Evolutionary conservation across 92 coral and sea anemone genomes (phyloP).

Genomic region (Meandrina meandrites): DNA sequence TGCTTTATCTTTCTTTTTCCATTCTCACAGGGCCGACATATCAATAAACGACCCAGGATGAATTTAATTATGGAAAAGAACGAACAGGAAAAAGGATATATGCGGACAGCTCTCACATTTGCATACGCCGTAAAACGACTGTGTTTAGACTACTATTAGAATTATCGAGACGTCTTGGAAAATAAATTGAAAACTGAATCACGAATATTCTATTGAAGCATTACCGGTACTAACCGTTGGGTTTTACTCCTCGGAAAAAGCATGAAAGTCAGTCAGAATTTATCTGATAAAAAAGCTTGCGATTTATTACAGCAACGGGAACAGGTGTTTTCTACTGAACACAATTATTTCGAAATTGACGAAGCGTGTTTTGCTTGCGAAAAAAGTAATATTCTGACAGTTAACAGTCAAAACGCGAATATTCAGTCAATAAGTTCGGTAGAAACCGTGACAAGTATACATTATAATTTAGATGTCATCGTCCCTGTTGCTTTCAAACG

Average conservation of each 20-base stretch:
- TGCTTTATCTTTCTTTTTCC: conserved; percentile 4
- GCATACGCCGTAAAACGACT: not conserved
- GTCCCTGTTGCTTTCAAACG: not conserved
- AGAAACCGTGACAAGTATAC: not conserved
- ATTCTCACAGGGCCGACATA: not conserved
- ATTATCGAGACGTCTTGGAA: not conserved
- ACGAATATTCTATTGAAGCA: not conserved
- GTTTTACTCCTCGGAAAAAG: not conserved
- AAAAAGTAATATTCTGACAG: not conserved
- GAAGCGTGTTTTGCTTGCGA: not conserved
- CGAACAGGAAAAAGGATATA: conserved; percentile 11
- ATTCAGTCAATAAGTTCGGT: not conserved
- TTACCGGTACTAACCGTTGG: not conserved
- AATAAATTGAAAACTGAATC: not conserved
- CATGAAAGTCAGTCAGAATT: not conserved
- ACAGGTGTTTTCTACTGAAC: not conserved
- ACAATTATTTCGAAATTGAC: not conserved
- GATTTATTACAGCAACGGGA: not conserved
- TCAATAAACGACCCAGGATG: not conserved
- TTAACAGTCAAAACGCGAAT: not conserved
- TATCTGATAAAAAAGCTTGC: conserved; percentile 3
- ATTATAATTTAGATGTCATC: not conserved
- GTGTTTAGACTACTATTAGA: conserved; percentile 5
- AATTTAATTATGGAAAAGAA: not conserved
- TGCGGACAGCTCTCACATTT: not conserved